These are phyloP conservation scores for Serrognathus titanus DNA, from an alignment of 2,888 invertebrate species.

Conservation along the genomic window DNA sequence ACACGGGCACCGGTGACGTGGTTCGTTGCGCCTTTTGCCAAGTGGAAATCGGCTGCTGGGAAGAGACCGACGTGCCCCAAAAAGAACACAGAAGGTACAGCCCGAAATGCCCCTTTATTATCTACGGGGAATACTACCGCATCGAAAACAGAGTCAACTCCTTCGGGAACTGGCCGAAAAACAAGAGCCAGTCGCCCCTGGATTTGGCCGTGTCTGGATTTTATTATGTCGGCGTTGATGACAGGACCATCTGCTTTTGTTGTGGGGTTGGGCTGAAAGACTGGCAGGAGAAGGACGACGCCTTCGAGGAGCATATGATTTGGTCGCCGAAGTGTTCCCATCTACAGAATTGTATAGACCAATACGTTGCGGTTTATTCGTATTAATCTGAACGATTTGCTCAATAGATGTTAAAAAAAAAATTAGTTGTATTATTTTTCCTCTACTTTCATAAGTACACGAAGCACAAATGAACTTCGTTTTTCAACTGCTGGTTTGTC, in stretches of 20 bases:
- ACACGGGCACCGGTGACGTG: constrained; percentile 65
- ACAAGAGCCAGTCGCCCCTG: constrained; percentile 55
- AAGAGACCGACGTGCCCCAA: constrained; percentile 63
- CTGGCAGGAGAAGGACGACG: constrained; percentile 75
- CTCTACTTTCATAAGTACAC: too few species aligned
- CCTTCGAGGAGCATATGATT: constrained; percentile 68
- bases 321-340: constrained; percentile 76
- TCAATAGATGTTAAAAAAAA: too few species aligned
- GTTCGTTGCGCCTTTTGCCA: constrained; percentile 82
- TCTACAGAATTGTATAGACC: constrained; percentile 47
- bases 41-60: constrained; percentile 65
- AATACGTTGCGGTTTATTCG: too few species aligned
- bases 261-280: constrained; percentile 70
- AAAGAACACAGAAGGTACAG: constrained; percentile 63
- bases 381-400: too few species aligned
- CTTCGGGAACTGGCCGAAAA: constrained; percentile 61
- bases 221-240: constrained; percentile 67
- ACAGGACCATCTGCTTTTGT: constrained; percentile 74
- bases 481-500: too few species aligned
- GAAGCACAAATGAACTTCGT: too few species aligned
- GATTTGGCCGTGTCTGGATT: constrained; percentile 72
- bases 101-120: constrained; percentile 56
- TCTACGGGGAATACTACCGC: not conserved
- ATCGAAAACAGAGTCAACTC: constrained; percentile 56
- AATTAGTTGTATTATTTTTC: too few species aligned